Percentiles rank a stretch among this genome's conserved stretches.
These are phyloP conservation scores for Liasis olivaceus DNA, from an alignment of 2,797 vertebrate species.

Conservation along the genomic window DNA sequence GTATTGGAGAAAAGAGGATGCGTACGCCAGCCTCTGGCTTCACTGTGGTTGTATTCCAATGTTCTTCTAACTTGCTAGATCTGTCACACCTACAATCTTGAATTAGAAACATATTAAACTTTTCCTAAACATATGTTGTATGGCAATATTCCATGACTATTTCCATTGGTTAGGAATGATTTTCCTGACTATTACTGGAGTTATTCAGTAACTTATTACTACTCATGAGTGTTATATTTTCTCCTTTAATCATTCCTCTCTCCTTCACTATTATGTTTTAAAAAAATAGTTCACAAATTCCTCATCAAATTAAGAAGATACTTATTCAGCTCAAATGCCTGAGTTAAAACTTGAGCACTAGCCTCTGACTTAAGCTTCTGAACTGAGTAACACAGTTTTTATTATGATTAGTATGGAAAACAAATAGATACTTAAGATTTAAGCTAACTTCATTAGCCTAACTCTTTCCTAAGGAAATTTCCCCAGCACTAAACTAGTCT, in stretches of 20 bases:
- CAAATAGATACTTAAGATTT: not conserved
- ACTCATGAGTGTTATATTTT: not conserved
- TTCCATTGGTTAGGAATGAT: not conserved
- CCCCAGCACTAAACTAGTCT: not conserved
- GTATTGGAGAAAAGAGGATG: too few species aligned
- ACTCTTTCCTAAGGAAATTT: not conserved
- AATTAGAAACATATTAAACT: not conserved
- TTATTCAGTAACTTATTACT: not conserved
- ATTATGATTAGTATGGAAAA: not conserved
- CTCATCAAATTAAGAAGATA: conserved; percentile 3
- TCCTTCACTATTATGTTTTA: not conserved
- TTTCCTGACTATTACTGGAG: not conserved
- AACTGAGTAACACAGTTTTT: not conserved
- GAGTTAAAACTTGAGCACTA: not conserved
- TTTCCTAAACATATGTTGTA: not conserved
- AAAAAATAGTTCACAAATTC: conserved; percentile 1
- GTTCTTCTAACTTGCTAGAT: not conserved
- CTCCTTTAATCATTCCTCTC: not conserved
- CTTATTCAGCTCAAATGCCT: not conserved
- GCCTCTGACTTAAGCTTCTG: not conserved
- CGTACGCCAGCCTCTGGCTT: not conserved
- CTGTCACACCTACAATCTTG: not conserved
- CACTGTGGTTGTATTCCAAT: not conserved
- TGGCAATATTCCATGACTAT: not conserved
- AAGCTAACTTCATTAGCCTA: not conserved